Evolutionary conservation across 2,888 invertebrate genomes (phyloP).

Genomic region (Eustalomyia histrio): DNA sequence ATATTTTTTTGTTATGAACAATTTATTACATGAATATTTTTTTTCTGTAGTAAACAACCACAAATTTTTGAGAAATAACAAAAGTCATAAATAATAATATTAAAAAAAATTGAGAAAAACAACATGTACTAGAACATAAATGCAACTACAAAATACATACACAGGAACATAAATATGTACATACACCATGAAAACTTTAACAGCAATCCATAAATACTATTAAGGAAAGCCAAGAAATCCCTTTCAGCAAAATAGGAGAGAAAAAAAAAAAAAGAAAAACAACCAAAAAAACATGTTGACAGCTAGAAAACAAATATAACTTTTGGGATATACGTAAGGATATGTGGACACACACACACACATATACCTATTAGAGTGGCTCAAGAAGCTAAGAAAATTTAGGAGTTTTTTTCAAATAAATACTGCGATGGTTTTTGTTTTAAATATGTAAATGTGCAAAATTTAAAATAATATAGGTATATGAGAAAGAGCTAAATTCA

Average conservation of each 20-base stretch:
- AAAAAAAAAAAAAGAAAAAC: conserved; percentile 28
- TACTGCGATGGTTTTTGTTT: too few species aligned
- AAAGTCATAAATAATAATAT: conserved; percentile 53
- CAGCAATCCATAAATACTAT: not conserved
- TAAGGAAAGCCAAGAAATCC: conserved; percentile 41
- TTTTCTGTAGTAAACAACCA: conserved; percentile 46
- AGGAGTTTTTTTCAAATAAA: too few species aligned
- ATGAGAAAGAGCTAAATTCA: too few species aligned
- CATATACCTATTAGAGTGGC: not conserved
- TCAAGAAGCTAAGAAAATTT: too few species aligned
- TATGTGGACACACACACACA: conserved; percentile 8
- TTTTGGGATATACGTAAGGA: conserved; percentile 12
- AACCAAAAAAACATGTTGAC: conserved; percentile 48
- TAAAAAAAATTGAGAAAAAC: conserved; percentile 16
- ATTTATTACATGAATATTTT: conserved; percentile 42
- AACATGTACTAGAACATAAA: conserved; percentile 14
- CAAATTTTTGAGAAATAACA: conserved; percentile 32
- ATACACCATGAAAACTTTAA: not conserved
- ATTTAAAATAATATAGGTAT: too few species aligned
- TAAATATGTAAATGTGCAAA: too few species aligned
- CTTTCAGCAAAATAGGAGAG: not conserved
- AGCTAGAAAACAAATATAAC: conserved; percentile 55
- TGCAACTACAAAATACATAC: conserved; percentile 2
- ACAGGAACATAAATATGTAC: not conserved
- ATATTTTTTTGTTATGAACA: not conserved